Conservation (phyloP, 2,797 vertebrate species). For the Thamnophis elegans region DNA sequence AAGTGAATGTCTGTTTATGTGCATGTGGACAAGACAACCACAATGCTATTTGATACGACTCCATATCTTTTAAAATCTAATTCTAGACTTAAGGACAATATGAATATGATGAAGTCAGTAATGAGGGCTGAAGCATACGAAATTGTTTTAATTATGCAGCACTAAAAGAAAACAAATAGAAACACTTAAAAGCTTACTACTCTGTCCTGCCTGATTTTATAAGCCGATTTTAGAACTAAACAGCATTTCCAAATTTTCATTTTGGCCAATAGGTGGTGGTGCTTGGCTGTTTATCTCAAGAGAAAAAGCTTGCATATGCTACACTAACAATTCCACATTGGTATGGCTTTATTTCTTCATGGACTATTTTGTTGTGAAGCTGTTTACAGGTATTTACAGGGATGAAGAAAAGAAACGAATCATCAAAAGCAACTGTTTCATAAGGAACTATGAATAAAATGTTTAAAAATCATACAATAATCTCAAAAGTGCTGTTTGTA, state of each 20-base stretch:
- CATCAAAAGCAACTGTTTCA: background rate
- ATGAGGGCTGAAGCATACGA: background rate
- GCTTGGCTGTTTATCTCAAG: background rate
- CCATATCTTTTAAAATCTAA: background rate
- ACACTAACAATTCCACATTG: too few species aligned
- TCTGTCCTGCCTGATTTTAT: background rate
- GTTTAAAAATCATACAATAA: background rate
- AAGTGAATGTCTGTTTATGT: background rate
- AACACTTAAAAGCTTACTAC: background rate
- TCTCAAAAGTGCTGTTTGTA: background rate
- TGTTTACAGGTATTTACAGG: background rate
- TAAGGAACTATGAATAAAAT: background rate
- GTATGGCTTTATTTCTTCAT: background rate
- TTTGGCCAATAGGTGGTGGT: slow-evolving; percentile 11
- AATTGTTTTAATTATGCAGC: background rate
- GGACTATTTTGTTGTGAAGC: background rate
- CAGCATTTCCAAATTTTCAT: background rate
- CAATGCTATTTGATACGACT: background rate
- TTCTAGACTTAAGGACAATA: background rate
- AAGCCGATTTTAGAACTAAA: background rate
- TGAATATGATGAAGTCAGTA: background rate
- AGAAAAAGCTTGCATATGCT: background rate
- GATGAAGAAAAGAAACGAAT: background rate
- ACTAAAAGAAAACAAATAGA: background rate
- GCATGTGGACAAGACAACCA: background rate